A percentile compares a stretch with the other conserved stretches of the same genome.
Evolutionary conservation across 2,113 vertebrate species (phyloP).

Genomic region (Crotalus tigris): DNA sequence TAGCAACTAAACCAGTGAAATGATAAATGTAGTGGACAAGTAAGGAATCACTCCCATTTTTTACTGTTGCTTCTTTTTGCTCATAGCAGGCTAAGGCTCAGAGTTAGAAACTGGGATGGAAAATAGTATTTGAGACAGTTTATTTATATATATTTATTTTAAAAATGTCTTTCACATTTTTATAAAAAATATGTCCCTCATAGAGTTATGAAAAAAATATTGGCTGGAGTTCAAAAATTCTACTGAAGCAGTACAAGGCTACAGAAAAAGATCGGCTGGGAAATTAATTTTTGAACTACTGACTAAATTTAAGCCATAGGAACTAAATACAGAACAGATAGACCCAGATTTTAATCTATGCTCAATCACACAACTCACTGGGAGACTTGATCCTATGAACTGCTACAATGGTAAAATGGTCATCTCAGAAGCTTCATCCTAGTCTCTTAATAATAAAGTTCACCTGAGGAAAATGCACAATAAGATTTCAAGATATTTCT

Average conservation of each 20-base stretch:
- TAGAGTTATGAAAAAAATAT: not conserved
- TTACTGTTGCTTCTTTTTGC: not conserved
- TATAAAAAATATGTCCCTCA: no score
- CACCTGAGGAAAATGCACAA: not conserved
- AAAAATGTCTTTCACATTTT: no score
- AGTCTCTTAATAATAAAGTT: not conserved
- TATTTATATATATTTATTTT: no score
- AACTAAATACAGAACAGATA: not conserved
- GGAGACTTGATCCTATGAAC: not conserved
- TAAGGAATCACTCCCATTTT: not conserved
- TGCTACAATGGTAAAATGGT: not conserved
- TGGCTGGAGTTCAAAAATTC: not conserved
- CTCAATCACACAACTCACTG: not conserved
- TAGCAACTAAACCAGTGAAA: not conserved
- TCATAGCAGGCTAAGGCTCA: not conserved
- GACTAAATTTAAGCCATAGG: not conserved
- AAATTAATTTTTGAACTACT: not conserved
- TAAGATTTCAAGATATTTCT: not conserved
- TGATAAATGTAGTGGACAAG: not conserved
- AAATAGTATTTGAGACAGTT: not conserved
- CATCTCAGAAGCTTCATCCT: not conserved
- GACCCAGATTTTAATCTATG: not conserved
- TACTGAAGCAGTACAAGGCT: not conserved
- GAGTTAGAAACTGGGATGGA: not conserved
- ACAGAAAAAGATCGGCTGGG: not conserved